A percentile compares a stretch with the other conserved stretches of the same genome.
phyloP scores from a whole-genome alignment of 2,797 vertebrate genomes.

The Masticophis lateralis region DNA sequence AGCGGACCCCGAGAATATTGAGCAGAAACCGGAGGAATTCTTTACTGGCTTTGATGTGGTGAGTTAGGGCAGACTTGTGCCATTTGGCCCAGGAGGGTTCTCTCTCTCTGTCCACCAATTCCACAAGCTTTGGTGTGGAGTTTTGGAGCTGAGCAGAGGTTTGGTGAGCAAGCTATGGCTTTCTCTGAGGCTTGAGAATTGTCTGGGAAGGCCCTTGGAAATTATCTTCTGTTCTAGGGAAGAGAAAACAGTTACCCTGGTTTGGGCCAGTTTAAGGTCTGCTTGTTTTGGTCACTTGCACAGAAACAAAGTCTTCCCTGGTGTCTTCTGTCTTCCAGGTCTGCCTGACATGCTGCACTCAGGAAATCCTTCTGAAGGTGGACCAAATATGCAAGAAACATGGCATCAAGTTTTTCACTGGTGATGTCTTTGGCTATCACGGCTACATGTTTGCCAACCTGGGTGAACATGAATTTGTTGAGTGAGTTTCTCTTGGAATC shows the following conservation, averaged over 20 bases:
- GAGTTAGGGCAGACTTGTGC: slow-evolving; percentile 50
- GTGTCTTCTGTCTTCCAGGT: slow-evolving; percentile 71
- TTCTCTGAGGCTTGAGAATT: background rate
- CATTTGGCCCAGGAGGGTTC: background rate
- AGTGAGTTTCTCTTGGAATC: slow-evolving; percentile 76
- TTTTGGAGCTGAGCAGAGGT: too few species aligned
- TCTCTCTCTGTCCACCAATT: too few species aligned
- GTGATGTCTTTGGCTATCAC: slow-evolving; percentile 90
- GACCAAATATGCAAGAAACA: slow-evolving; percentile 84
- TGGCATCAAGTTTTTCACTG: slow-evolving; percentile 87
- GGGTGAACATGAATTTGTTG: slow-evolving; percentile 88
- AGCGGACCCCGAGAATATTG: slow-evolving; percentile 76
- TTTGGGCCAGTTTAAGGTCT: background rate
- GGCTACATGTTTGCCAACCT: slow-evolving; percentile 92
- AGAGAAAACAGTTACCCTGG: background rate
- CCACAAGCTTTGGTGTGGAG: too few species aligned
- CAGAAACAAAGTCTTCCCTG: too few species aligned
- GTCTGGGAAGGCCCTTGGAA: background rate
- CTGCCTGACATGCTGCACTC: slow-evolving; percentile 87
- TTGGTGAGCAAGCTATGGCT: background rate
- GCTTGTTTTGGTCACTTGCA: background rate
- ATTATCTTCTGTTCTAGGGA: background rate
- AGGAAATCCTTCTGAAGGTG: slow-evolving; percentile 82
- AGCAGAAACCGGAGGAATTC: slow-evolving; percentile 84
- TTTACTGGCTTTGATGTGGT: slow-evolving; percentile 93